Evolutionary conservation across 2,797 vertebrate species (phyloP), one percentile per base, ranked within the genome.

Genomic region (Hybognathus amarus): DNA sequence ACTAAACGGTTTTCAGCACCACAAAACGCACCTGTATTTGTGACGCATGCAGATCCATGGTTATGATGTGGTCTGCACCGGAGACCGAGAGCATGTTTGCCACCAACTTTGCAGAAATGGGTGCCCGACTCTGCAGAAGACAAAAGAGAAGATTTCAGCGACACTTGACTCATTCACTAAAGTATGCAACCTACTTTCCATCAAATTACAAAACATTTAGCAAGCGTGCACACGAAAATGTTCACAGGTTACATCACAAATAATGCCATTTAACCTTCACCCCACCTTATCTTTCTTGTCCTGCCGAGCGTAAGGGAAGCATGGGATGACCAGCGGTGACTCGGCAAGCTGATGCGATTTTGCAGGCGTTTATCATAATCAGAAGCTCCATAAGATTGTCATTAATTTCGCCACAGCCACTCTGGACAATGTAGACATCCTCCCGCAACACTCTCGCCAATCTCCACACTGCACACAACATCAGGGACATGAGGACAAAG

Each of bases 211-310:
- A 30, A 30, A 30, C 61, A 30, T 17, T 30, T 24, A 7, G 24
- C 24, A 27, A 15, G 24, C 59, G 3, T 7, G 5, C 12, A 63
- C 15, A 30, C 15, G 2, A 18, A n/a, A 4, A 27, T 4, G 2
- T 15, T 4, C 27, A 38, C 66, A 33, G 22, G 13, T 36, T 13
- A 52, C 18, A 18, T 68, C 4, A 3, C 11, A 22, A 38, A 38
- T 2, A 22, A 15, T 15, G 24, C 6, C 13, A 40, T 36, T 68
- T 36, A 36, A 38, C 38, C 81, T 73, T 45, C 5, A 91, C 91
- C 94, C 92, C 94, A 99, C 98, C 97, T 99, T 99, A 93, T 99
- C 98, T 92, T 99, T 99, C 92, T 99, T 99, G 93, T 99, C 98
- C 86, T 99, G 98, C 0, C 97, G 95, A 17, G 98, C 97, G 0